These are phyloP conservation scores for Enteromius treurensis DNA, from an alignment of 2,797 vertebrate species.

Conservation along the genomic window DNA sequence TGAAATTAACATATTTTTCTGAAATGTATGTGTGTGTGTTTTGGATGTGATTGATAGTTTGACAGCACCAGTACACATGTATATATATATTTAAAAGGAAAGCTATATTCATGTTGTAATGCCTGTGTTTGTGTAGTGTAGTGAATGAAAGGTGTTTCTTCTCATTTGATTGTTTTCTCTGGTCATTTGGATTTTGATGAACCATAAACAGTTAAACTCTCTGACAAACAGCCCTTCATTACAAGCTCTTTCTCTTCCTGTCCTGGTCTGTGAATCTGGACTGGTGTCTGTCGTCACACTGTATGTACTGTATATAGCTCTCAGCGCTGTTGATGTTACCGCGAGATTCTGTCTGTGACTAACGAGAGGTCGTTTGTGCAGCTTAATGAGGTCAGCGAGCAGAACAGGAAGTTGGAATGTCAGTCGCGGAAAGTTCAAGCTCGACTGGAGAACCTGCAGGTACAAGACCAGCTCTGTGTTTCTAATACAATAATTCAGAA, in stretches of 20 bases:
- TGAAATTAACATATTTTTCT: too few species aligned
- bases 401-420: slow-evolving; percentile 84
- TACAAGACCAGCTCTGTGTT: too few species aligned
- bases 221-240: neutral
- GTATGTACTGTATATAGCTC: too few species aligned
- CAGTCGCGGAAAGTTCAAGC: slow-evolving; percentile 86
- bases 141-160: neutral
- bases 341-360: neutral
- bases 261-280: neutral
- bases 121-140: neutral
- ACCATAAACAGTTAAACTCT: neutral
- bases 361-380: slow-evolving; percentile 62
- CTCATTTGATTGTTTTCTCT: neutral
- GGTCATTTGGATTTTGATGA: neutral
- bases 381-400: slow-evolving; percentile 81
- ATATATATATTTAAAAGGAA: neutral
- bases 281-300: neutral
- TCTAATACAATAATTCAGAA: too few species aligned
- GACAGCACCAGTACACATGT: neutral
- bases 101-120: neutral
- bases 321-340: neutral
- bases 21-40: too few species aligned
- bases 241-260: neutral
- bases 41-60: too few species aligned
- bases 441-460: slow-evolving; percentile 89